Conservation (phyloP, 2,888 invertebrate species). For the Petrolisthes cinctipes region DNA sequence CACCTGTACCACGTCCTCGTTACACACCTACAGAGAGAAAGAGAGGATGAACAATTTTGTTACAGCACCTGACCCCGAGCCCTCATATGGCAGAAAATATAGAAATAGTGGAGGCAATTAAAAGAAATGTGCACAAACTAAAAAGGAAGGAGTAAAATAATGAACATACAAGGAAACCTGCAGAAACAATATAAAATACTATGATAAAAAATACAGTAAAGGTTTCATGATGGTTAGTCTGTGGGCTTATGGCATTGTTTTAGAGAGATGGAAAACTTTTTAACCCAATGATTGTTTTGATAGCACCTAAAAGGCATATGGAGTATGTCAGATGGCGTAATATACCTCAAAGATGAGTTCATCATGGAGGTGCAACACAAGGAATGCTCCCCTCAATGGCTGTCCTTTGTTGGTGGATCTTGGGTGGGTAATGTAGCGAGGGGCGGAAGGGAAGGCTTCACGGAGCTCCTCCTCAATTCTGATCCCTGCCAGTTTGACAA, state of each 20-base stretch:
- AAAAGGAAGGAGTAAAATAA: too few relatives aligned
- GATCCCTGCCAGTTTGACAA: slow-evolving; percentile 91
- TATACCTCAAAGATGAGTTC: slow-evolving; percentile 90
- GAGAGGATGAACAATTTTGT: background rate
- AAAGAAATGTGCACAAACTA: too few relatives aligned
- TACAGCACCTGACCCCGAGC: background rate
- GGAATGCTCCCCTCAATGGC: slow-evolving; percentile 72
- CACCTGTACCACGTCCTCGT: slow-evolving; percentile 74
- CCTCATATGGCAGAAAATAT: too few relatives aligned
- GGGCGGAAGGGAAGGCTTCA: slow-evolving; percentile 62
- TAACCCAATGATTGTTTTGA: background rate
- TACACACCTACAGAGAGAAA: slow-evolving; percentile 73
- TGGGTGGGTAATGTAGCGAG: slow-evolving; percentile 66
- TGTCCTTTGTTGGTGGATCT: slow-evolving; percentile 67
- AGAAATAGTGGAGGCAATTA: too few relatives aligned
- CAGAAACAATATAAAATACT: too few relatives aligned
- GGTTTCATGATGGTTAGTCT: too few relatives aligned
- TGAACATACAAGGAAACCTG: too few relatives aligned
- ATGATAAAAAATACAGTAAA: too few relatives aligned
- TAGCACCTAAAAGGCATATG: background rate
- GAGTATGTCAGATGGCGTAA: background rate
- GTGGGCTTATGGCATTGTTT: background rate
- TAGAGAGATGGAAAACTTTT: background rate
- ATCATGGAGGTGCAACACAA: slow-evolving; percentile 94
- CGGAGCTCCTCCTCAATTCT: slow-evolving; percentile 75